Conservation (phyloP, 2,797 vertebrate genomes). For the Galago senegalensis region DNA sequence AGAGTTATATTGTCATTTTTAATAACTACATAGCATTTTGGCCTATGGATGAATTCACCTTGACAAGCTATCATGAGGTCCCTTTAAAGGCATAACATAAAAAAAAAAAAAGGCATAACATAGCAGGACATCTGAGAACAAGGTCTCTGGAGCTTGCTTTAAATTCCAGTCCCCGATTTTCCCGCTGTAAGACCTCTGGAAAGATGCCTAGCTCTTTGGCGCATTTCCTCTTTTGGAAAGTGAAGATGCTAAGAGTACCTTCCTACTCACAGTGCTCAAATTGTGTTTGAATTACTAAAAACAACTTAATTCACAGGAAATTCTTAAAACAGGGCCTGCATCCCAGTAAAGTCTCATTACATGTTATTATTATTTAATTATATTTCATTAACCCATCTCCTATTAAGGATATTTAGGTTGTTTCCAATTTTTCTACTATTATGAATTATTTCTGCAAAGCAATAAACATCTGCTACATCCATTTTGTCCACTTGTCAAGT, state of each 20-base stretch:
- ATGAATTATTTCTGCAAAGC: neutral
- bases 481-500: neutral
- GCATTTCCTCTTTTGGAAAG: neutral
- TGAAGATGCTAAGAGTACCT: neutral
- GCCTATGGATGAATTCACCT: neutral
- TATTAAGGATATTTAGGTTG: neutral
- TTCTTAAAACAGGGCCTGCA: neutral
- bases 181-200: neutral
- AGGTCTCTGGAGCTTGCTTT: neutral
- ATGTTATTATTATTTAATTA: neutral
- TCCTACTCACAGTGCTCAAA: neutral
- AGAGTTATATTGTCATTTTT: neutral
- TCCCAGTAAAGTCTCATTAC: neutral
- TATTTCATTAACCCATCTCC: neutral
- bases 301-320: neutral
- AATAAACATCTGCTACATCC: neutral
- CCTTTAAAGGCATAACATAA: too few relatives aligned
- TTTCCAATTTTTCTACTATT: neutral
- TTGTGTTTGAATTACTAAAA: neutral
- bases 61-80: rapidly evolving
- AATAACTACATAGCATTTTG: rapidly evolving
- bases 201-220: neutral
- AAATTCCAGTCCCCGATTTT: neutral
- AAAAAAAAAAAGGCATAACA: too few relatives aligned
- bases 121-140: rapidly evolving